These are phyloP conservation scores for Plecturocebus donacophilus DNA, from an alignment of 2,113 vertebrate species.

Conservation along the genomic window DNA sequence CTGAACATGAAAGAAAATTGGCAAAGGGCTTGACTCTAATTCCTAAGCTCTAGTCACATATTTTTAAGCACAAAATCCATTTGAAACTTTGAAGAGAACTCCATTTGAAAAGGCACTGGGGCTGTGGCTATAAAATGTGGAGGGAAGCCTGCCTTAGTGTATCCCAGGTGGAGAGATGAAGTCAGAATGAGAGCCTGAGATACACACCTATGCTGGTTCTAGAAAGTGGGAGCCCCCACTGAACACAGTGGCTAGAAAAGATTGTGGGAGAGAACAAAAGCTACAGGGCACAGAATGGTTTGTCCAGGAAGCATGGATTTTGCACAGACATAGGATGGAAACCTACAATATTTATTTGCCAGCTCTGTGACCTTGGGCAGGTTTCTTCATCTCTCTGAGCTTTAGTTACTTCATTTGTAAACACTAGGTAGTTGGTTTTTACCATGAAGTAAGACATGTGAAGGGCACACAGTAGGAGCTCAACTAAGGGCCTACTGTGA, in stretches of 20 bases:
- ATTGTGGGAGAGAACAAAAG: not conserved
- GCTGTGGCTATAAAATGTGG: not conserved
- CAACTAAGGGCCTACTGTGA: accelerated
- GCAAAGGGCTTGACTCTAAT: not conserved
- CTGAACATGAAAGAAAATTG: not conserved
- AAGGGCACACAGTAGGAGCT: not conserved
- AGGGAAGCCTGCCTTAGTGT: not conserved
- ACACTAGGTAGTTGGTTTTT: not conserved
- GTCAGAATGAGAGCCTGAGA: too few species aligned
- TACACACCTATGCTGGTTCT: too few species aligned
- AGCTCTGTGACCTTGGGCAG: not conserved
- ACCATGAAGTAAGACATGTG: not conserved
- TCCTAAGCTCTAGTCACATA: not conserved
- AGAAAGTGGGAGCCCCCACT: not conserved
- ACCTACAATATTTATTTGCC: not conserved
- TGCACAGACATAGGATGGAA: not conserved
- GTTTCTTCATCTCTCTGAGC: not conserved
- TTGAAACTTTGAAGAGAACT: not conserved
- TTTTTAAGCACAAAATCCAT: not conserved
- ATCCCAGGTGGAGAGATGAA: not conserved
- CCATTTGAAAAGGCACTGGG: not conserved
- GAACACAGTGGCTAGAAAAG: not conserved
- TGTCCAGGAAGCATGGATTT: not conserved
- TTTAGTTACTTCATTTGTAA: not conserved
- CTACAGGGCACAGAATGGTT: not conserved